A percentile compares a stretch with the other conserved stretches of the same genome.
Evolutionary conservation across 2,113 vertebrate species (phyloP).

Genomic region (Tinamus guttatus): DNA sequence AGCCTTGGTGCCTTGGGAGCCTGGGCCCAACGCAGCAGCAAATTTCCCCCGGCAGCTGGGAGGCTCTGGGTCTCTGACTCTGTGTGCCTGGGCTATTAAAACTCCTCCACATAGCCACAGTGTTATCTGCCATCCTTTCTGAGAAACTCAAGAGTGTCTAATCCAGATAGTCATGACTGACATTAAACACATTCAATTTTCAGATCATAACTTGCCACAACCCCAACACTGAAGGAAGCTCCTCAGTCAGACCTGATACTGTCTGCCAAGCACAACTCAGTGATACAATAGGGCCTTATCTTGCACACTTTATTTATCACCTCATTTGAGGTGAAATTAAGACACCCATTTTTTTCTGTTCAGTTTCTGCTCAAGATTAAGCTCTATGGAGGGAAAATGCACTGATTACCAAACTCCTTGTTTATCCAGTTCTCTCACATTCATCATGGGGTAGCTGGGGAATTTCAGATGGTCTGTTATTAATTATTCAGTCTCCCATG

Average conservation of each 20-base stretch:
- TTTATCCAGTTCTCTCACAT: constrained; percentile 2
- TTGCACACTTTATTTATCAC: constrained; percentile 11
- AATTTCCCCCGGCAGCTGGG: background rate
- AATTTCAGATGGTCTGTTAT: background rate
- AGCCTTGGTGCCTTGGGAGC: background rate
- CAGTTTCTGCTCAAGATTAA: constrained; percentile 26
- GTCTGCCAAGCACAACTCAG: constrained; percentile 23
- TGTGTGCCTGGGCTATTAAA: background rate
- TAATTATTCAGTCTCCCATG: background rate
- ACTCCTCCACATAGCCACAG: background rate
- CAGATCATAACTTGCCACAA: background rate
- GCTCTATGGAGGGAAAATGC: background rate
- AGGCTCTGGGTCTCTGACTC: background rate
- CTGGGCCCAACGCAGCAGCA: background rate
- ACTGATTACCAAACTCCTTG: background rate
- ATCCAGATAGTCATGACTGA: background rate
- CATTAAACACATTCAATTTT: background rate
- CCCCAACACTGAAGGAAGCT: background rate
- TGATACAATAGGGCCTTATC: background rate
- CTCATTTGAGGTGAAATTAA: background rate
- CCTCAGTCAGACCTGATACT: background rate
- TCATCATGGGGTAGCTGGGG: background rate
- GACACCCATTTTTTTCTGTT: background rate
- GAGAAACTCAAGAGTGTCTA: constrained; percentile 2
- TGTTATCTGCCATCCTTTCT: background rate